phyloP scores from a whole-genome alignment of 2,113 vertebrate genomes.

The Tragelaphus imberbis region DNA sequence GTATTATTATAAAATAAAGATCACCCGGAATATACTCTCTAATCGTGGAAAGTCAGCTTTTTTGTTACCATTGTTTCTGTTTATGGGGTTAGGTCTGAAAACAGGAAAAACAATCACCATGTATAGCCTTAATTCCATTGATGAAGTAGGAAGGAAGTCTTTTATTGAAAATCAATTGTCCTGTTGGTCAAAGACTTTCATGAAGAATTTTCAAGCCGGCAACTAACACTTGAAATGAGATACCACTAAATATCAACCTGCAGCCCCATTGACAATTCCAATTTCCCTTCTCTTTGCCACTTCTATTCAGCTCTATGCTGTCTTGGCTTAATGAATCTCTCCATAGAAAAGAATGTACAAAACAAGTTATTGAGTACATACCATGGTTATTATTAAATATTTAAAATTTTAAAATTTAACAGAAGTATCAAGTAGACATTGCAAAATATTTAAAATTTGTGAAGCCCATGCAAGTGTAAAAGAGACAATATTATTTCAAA shows the following conservation, averaged over 20 bases:
- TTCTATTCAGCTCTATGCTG: not conserved
- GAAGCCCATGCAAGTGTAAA: not conserved
- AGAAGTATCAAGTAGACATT: not conserved
- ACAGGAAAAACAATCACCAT: not conserved
- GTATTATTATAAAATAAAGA: not conserved
- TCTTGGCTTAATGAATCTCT: not conserved
- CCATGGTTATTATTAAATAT: not conserved
- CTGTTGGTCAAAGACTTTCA: not conserved
- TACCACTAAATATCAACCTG: not conserved
- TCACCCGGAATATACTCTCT: not conserved
- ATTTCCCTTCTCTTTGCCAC: not conserved
- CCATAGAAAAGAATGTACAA: not conserved
- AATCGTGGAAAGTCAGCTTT: not conserved
- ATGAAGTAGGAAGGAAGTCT: not conserved
- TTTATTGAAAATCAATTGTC: not conserved
- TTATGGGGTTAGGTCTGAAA: not conserved
- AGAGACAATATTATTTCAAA: not conserved
- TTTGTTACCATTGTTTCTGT: not conserved
- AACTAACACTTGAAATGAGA: not conserved
- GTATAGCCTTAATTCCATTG: accelerated
- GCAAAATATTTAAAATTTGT: not conserved
- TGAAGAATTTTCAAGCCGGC: not conserved
- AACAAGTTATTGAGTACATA: not conserved
- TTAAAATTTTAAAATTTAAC: not conserved
- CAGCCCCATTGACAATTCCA: not conserved